Percentiles rank a stretch among this genome's conserved stretches.
These are phyloP conservation scores for Lasioglossum vierecki DNA, from an alignment of 2,888 invertebrate genomes.

Conservation along the genomic window DNA sequence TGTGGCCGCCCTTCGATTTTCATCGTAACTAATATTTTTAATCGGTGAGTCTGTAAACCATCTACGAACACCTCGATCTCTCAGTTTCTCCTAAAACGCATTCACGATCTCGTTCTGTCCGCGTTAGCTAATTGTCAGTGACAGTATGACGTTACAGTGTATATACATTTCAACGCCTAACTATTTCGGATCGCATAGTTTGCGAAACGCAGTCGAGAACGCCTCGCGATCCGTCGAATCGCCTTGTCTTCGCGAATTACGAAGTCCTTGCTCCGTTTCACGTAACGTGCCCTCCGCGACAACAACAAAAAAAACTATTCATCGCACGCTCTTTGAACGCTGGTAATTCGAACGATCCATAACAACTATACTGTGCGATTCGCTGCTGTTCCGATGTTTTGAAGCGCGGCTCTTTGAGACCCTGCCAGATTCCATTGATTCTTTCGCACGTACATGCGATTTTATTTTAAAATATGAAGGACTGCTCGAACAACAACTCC, in stretches of 20 bases:
- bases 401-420: conserved; percentile 55
- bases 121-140: conserved; percentile 25
- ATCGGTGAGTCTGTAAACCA: conserved; percentile 37
- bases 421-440: conserved; percentile 60
- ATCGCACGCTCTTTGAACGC: background rate
- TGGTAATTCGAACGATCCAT: conserved; percentile 23
- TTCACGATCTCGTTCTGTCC: background rate
- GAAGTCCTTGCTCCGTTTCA: background rate
- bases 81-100: background rate
- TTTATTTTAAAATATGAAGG: conserved; percentile 63
- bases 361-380: conserved; percentile 4
- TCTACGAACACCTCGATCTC: background rate
- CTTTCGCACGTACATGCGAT: conserved; percentile 30
- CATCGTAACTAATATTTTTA: conserved; percentile 8
- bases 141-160: conserved; percentile 41
- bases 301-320: background rate
- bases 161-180: conserved; percentile 12
- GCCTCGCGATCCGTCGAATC: too few relatives aligned
- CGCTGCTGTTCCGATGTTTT: conserved; percentile 45
- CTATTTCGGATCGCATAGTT: background rate
- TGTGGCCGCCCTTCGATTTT: background rate
- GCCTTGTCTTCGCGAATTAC: background rate
- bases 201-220: background rate
- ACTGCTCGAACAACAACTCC: conserved; percentile 27
- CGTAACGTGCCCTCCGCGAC: background rate